Conservation (phyloP, 2,797 vertebrate species). For the Miichthys miiuy region DNA sequence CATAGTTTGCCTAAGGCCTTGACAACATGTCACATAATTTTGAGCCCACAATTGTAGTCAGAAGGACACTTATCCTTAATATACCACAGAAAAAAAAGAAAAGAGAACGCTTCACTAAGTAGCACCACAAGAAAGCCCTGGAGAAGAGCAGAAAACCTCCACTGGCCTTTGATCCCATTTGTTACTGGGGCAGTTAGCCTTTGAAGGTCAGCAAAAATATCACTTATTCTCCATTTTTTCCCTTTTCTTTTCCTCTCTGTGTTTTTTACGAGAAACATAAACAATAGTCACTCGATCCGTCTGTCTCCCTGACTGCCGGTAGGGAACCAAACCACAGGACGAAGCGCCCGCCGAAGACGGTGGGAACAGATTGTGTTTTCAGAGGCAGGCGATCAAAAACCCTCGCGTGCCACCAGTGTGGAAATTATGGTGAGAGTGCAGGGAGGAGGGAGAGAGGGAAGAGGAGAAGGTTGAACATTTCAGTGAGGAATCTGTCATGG, state of each 20-base stretch:
- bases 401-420: slow-evolving; percentile 83
- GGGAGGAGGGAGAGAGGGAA: slow-evolving; percentile 68
- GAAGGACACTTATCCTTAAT: slow-evolving; percentile 73
- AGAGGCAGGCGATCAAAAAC: slow-evolving; percentile 85
- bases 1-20: slow-evolving; percentile 52
- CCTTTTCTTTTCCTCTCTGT: slow-evolving; percentile 56
- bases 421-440: slow-evolving; percentile 80
- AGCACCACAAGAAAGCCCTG: slow-evolving; percentile 72
- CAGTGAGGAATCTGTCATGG: slow-evolving; percentile 83
- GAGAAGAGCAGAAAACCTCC: slow-evolving; percentile 71
- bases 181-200: slow-evolving; percentile 69
- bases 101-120: slow-evolving; percentile 58
- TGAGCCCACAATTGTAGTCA: slow-evolving; percentile 66
- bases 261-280: slow-evolving; percentile 80
- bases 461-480: slow-evolving; percentile 81
- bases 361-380: slow-evolving; percentile 82
- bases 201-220: slow-evolving; percentile 81
- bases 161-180: slow-evolving; percentile 79
- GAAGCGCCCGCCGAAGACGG: slow-evolving; percentile 63
- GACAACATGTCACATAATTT: slow-evolving; percentile 66
- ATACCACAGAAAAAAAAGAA: slow-evolving; percentile 55
- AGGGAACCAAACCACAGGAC: slow-evolving; percentile 76
- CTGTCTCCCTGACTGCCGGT: slow-evolving; percentile 73
- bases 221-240: slow-evolving; percentile 69
- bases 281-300: slow-evolving; percentile 81